Percentiles rank a stretch among this genome's conserved stretches.
phyloP scores from a whole-genome alignment of 2,888 invertebrate genomes.

The Caenorhabditis drosophilae region DNA sequence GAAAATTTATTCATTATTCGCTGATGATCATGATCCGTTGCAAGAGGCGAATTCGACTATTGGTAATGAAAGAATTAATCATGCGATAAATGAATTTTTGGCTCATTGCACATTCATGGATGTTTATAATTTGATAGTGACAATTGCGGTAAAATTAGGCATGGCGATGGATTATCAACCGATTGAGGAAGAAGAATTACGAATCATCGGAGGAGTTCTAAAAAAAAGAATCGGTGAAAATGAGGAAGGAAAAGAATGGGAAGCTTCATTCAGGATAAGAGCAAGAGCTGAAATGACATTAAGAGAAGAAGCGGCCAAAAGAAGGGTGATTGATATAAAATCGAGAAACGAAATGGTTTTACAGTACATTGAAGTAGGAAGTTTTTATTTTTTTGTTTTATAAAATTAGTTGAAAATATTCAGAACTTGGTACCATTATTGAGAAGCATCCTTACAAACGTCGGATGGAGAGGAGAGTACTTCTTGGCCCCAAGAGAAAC shows the following conservation, averaged over 20 bases:
- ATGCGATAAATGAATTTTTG: conserved; percentile 26
- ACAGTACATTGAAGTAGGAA: conserved; percentile 30
- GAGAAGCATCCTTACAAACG: conserved; percentile 21
- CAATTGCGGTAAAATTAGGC: conserved; percentile 23
- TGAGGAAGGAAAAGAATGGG: conserved; percentile 10
- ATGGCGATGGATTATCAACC: conserved; percentile 15
- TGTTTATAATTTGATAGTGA: conserved; percentile 24
- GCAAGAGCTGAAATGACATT: conserved; percentile 33
- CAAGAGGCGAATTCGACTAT: conserved; percentile 1
- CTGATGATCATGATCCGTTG: conserved; percentile 4
- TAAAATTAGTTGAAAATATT: conserved; percentile 1
- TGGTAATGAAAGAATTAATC: conserved; percentile 13
- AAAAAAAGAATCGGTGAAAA: conserved; percentile 1
- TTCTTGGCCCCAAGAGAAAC: conserved; percentile 14
- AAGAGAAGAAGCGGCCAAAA: conserved; percentile 19
- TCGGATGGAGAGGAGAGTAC: conserved; percentile 19
- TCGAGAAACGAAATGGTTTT: conserved; percentile 14
- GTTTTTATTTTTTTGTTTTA: not conserved
- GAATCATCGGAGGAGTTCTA: conserved; percentile 23
- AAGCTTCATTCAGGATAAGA: conserved; percentile 26
- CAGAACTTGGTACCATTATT: conserved; percentile 25
- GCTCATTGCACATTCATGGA: conserved; percentile 23
- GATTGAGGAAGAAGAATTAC: conserved; percentile 21
- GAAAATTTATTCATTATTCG: conserved; percentile 15
- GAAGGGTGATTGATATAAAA: conserved; percentile 13